A percentile compares a stretch with the other conserved stretches of the same genome.
These are phyloP conservation scores for Lochmaea crataegi DNA, from an alignment of 2,888 invertebrate genomes.

Conservation along the genomic window DNA sequence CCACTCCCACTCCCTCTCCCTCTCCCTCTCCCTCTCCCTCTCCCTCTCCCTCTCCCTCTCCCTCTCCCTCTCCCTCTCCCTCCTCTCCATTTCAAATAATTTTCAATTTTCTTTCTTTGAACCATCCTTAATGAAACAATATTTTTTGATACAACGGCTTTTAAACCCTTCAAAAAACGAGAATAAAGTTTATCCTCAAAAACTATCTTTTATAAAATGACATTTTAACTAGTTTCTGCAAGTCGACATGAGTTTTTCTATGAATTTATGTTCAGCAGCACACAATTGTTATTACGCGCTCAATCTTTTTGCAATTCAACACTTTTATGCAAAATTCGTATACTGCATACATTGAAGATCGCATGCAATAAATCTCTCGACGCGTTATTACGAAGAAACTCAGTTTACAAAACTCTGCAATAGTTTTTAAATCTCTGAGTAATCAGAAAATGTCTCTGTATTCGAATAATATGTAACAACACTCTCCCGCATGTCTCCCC, in stretches of 20 bases:
- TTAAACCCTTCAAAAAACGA: not conserved
- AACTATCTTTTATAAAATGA: not conserved
- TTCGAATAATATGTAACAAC: not conserved
- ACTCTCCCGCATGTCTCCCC: not conserved
- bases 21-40: too few species aligned
- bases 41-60: too few species aligned
- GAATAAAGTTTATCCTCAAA: not conserved
- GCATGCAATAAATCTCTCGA: conserved; percentile 14
- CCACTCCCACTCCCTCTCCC: too few species aligned
- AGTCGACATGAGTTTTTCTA: not conserved
- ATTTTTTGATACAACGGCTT: too few species aligned
- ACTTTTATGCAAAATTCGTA: conserved; percentile 14
- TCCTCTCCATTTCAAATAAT: too few species aligned
- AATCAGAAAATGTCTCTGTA: conserved; percentile 15
- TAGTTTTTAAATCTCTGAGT: conserved; percentile 13
- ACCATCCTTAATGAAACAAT: too few species aligned
- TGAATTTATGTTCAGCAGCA: not conserved
- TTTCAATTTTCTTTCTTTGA: too few species aligned
- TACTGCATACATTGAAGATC: not conserved
- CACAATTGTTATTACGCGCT: not conserved
- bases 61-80: too few species aligned
- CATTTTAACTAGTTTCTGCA: not conserved
- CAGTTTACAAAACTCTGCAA: conserved; percentile 15
- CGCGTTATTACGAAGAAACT: conserved; percentile 19
- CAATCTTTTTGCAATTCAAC: not conserved